These are phyloP conservation scores for Hippasteria phrygiana DNA, from an alignment of 53 echinoderm and acorn worm genomes.

Conservation along the genomic window DNA sequence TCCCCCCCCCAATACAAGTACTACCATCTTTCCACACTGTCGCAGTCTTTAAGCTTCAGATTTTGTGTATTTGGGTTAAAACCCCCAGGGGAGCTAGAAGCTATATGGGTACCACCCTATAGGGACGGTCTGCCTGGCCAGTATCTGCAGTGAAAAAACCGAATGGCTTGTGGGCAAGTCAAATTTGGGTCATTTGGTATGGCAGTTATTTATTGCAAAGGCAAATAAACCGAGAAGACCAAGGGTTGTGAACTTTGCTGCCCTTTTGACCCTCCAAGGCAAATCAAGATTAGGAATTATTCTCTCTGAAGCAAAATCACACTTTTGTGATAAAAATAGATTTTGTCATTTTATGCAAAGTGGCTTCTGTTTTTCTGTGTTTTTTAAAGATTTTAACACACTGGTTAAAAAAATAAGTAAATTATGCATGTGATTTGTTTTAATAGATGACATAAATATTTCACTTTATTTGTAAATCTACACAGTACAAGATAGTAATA, in stretches of 20 bases:
- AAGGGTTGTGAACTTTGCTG: constrained; percentile 47
- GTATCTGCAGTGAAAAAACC: neutral
- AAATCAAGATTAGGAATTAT: neutral
- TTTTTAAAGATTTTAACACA: too few species aligned
- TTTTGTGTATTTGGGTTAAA: constrained; percentile 6
- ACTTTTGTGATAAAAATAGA: too few species aligned
- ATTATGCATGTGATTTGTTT: too few species aligned
- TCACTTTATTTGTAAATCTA: too few species aligned
- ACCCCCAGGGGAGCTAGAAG: neutral
- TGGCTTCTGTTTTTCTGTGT: too few species aligned
- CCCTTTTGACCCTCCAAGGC: neutral
- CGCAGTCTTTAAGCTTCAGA: neutral
- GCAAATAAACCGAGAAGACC: constrained; percentile 36
- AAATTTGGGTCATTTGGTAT: constrained; percentile 38
- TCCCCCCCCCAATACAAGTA: too few species aligned
- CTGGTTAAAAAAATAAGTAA: too few species aligned
- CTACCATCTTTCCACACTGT: neutral
- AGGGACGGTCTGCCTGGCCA: neutral
- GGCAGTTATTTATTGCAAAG: constrained; percentile 27
- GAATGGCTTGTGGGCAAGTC: constrained; percentile 5
- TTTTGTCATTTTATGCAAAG: too few species aligned
- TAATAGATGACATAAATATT: too few species aligned
- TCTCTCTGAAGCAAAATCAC: neutral
- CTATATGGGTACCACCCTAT: neutral
- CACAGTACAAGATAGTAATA: too few species aligned